Conservation (phyloP, 2,888 invertebrate genomes). For the Adelognathus sp. region DNA sequence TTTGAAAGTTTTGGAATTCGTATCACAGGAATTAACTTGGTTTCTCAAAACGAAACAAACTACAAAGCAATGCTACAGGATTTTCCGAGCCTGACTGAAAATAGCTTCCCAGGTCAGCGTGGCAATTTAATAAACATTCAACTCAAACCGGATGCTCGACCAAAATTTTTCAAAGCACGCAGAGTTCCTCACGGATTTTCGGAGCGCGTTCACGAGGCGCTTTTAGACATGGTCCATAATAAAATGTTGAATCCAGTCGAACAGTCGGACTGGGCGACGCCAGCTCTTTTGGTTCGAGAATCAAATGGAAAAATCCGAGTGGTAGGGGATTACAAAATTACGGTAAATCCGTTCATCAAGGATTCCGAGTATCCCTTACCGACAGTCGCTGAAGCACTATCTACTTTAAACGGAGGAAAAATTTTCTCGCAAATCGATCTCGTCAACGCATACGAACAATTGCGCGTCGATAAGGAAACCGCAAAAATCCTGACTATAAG, state of each 20-base stretch:
- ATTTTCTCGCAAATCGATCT: conserved; percentile 63
- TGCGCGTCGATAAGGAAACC: conserved; percentile 56
- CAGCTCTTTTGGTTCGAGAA: conserved; percentile 53
- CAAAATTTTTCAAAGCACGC: conserved; percentile 39
- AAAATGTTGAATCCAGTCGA: conserved; percentile 34
- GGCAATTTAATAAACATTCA: conserved; percentile 11
- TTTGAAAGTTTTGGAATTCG: conserved; percentile 30
- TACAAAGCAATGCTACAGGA: conserved; percentile 4
- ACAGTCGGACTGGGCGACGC: conserved; percentile 59
- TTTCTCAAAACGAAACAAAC: conserved; percentile 5
- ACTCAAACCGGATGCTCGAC: conserved; percentile 32
- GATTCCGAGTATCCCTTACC: conserved; percentile 67
- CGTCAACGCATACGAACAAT: conserved; percentile 58
- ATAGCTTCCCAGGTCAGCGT: conserved; percentile 6
- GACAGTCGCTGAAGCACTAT: conserved; percentile 60
- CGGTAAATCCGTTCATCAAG: conserved; percentile 66
- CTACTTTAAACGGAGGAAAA: conserved; percentile 57
- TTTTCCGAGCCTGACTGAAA: conserved; percentile 4
- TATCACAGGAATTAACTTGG: conserved; percentile 27
- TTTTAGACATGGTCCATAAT: conserved; percentile 37
- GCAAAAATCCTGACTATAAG: conserved; percentile 58
- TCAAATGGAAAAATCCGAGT: conserved; percentile 48
- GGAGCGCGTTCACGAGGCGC: conserved; percentile 23
- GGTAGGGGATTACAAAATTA: conserved; percentile 62
- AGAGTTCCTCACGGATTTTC: conserved; percentile 35